Conservation (phyloP, 2,888 invertebrate genomes). For the Lagria hirta region DNA sequence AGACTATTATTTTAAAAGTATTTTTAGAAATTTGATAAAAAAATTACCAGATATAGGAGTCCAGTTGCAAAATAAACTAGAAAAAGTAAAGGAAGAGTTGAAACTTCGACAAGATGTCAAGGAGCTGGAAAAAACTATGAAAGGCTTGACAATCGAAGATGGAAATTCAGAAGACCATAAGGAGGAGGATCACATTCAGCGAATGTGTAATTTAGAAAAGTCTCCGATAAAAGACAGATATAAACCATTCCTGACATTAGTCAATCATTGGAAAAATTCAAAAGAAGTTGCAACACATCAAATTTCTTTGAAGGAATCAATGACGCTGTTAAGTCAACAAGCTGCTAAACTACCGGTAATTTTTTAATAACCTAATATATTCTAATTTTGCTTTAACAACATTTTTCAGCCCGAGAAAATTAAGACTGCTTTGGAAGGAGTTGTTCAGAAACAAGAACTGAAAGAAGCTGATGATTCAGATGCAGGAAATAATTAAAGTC, state of each 20-base stretch:
- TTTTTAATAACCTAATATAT: constrained; percentile 14
- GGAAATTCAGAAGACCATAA: constrained; percentile 4
- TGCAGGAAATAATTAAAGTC: too few species aligned
- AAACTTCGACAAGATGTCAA: constrained; percentile 22
- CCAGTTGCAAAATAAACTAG: constrained; percentile 25
- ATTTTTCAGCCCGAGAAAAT: constrained; percentile 1
- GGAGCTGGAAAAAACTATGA: constrained; percentile 22
- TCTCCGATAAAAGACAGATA: constrained; percentile 31
- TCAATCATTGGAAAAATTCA: constrained; percentile 10
- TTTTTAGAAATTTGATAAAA: constrained; percentile 21
- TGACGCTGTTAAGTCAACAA: constrained; percentile 30
- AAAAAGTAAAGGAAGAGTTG: constrained; percentile 27
- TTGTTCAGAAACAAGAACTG: too few species aligned
- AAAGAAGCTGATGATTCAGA: too few species aligned
- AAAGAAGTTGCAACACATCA: constrained; percentile 25
- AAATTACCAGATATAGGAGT: constrained; percentile 33
- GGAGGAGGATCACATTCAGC: constrained; percentile 27
- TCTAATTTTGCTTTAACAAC: background rate
- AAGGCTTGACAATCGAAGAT: constrained; percentile 18
- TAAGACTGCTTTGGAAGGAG: too few species aligned
- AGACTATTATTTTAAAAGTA: background rate
- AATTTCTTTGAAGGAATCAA: constrained; percentile 30
- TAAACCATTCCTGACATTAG: constrained; percentile 32
- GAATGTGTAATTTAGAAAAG: constrained; percentile 32
- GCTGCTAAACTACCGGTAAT: constrained; percentile 19